Evolutionary conservation across 2,888 invertebrate genomes (phyloP), one percentile per base, ranked within the genome.

Genomic region (Ornithoptera alexandrae): DNA sequence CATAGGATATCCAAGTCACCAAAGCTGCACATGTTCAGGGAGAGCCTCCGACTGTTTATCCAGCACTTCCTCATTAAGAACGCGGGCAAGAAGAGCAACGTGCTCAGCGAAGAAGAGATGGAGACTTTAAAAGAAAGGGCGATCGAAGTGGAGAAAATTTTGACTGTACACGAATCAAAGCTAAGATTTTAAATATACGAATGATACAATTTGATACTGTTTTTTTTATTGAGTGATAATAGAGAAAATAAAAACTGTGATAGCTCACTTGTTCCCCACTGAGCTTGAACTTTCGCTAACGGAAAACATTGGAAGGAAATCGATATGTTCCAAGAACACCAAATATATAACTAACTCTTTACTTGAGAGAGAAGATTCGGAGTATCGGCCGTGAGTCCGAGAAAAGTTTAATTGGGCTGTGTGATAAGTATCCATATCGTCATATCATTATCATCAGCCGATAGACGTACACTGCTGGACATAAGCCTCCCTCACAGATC

Each of bases 21-120:
- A 0, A 96, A 97, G 82, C 89, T 98, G 15, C 95, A 95, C 80
- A 93, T 95, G 79, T 96, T 98, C 76, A 94, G 97, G 68, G 97
- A 98, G 82, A 96, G 97, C 75, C 87, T 98, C 4, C 92, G 96
- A 61, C 87, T 98, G 12, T 98, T 98, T 81, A 95, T 98, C 81
- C 96, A 95, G 81, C 97, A 98, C 85, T 98, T 98, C 78, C 85
- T 98, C 30, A 81, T 97, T 3, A 95, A 94, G 77, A 94, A 95
- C 77, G 89, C 94, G 5, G 94, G 93, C 5, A 88, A 90, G 20
- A 91, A 92, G 39, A 84, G 84, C 10, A 81, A 75, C 5, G 79
- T 89, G 0, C 67, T 91, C 0, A 84, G 77, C 20, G 88, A 85
- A 0, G 74, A 79, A 2, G 91, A 92, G 56, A 86, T 88, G 87